phyloP scores from a whole-genome alignment of 2,113 vertebrate genomes.

The Heloderma charlesbogerti region DNA sequence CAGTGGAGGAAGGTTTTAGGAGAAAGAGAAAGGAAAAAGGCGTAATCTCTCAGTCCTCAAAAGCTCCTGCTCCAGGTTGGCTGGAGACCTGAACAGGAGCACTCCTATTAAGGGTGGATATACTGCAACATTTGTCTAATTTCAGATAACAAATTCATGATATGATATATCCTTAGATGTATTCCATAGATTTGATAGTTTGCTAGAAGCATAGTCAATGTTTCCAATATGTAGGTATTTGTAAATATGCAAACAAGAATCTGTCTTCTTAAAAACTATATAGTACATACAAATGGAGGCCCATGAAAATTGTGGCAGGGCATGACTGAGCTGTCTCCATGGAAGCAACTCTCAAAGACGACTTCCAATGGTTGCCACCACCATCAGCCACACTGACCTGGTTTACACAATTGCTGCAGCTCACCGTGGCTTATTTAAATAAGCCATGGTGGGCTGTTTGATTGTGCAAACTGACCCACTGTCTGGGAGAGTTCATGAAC shows the following conservation, averaged over 20 bases:
- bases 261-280: not conserved
- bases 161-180: not conserved
- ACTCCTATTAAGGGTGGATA: not conserved
- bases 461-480: not conserved
- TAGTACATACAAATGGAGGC: not conserved
- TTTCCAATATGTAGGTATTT: not conserved
- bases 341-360: not conserved
- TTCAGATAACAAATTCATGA: not conserved
- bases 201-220: not conserved
- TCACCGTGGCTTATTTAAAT: no score
- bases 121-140: not conserved
- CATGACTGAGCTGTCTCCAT: no score
- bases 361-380: not conserved
- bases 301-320: not conserved
- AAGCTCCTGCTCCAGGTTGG: not conserved
- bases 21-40: no score
- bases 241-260: not conserved
- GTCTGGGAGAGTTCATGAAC: not conserved
- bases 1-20: not conserved
- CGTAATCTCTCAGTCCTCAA: no score
- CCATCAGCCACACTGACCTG: not conserved
- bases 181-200: not conserved
- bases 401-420: no score
- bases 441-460: no score
- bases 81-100: not conserved